Conservation (phyloP, 2,888 invertebrate genomes). For the Hetaerina titia region DNA sequence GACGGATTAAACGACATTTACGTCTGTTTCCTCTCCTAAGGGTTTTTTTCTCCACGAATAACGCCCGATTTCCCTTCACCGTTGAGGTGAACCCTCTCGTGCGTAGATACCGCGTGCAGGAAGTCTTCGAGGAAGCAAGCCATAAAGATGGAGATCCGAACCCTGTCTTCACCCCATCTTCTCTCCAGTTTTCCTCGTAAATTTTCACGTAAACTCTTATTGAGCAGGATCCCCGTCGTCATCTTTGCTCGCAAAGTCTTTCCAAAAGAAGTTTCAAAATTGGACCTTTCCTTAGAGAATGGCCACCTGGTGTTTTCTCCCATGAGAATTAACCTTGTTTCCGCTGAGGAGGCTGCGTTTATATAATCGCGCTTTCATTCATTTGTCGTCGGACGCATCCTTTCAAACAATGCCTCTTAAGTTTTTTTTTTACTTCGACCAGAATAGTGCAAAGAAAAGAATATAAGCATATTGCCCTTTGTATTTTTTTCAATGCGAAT, state of each 20-base stretch:
- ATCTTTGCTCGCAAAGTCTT: background rate
- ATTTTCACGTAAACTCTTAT: slow-evolving; percentile 8
- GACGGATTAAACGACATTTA: no score
- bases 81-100: background rate
- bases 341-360: background rate
- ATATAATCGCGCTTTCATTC: background rate
- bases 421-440: no score
- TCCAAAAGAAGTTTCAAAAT: background rate
- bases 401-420: no score
- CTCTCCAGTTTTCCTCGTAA: background rate
- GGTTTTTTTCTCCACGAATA: no score
- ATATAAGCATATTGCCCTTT: no score
- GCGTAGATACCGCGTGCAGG: background rate
- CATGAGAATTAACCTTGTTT: background rate
- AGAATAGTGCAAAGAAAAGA: no score
- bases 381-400: background rate
- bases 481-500: no score
- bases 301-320: background rate
- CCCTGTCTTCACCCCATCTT: background rate
- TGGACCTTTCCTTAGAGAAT: background rate
- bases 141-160: background rate
- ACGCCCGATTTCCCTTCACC: background rate
- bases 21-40: background rate
- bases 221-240: background rate
- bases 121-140: background rate